Percentiles rank a stretch among this genome's conserved stretches.
phyloP scores from a whole-genome alignment of 2,888 invertebrate genomes.

The Baronia brevicornis region DNA sequence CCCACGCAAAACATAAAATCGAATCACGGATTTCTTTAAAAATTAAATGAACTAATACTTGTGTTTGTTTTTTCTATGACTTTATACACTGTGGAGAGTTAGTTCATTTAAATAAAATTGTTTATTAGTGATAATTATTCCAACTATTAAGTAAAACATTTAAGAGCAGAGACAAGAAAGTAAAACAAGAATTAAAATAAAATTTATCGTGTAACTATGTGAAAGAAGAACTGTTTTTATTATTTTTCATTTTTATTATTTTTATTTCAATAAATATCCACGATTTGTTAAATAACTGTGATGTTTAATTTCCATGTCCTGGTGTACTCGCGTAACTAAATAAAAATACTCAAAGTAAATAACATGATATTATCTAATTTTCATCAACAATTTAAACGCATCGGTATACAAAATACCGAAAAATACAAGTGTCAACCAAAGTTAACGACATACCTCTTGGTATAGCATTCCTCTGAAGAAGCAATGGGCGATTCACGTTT shows the following conservation, averaged over 20 bases:
- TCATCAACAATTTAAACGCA: no score
- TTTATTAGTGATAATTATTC: constrained; percentile 12
- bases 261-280: constrained; percentile 77
- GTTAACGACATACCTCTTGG: no score
- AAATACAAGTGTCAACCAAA: no score
- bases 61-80: neutral
- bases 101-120: constrained; percentile 7
- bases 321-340: neutral
- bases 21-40: neutral
- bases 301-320: constrained; percentile 63
- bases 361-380: neutral
- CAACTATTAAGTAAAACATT: constrained; percentile 10
- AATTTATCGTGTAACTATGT: constrained; percentile 72
- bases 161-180: constrained; percentile 56
- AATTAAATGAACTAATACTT: neutral
- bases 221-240: constrained; percentile 75
- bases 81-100: constrained; percentile 13
- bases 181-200: constrained; percentile 63
- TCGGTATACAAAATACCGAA: no score
- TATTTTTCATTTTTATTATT: constrained; percentile 76
- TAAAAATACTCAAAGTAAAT: neutral
- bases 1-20: constrained; percentile 12
- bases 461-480: no score
- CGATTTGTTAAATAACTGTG: constrained; percentile 66
- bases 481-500: no score